Evolutionary conservation across 2,797 vertebrate genomes (phyloP).

Genomic region (Cygnus olor): DNA sequence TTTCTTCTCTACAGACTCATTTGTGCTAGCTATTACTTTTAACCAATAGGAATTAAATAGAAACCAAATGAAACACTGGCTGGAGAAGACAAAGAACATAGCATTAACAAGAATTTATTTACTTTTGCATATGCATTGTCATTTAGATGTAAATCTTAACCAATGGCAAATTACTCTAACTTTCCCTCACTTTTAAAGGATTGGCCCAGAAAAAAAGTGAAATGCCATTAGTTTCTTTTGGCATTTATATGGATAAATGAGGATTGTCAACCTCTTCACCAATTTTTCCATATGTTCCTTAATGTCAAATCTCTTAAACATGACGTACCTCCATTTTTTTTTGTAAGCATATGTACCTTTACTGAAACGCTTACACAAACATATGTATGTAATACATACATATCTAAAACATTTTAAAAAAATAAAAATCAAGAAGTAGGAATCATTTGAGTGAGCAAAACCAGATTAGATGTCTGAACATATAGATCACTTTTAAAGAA

Average conservation of each 20-base stretch:
- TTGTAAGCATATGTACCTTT: not conserved
- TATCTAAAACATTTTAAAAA: not conserved
- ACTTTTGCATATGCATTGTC: not conserved
- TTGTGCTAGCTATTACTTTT: not conserved
- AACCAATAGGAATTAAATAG: not conserved
- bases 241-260: not conserved
- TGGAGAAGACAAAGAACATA: not conserved
- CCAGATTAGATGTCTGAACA: not conserved
- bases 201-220: not conserved
- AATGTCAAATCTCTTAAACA: not conserved
- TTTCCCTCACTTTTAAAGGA: not conserved
- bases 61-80: not conserved
- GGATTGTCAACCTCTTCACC: not conserved
- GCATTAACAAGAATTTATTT: not conserved
- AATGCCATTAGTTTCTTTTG: not conserved
- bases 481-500: not conserved
- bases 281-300: not conserved
- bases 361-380: not conserved
- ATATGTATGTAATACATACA: not conserved
- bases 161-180: not conserved
- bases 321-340: not conserved
- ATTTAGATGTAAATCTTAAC: not conserved
- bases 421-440: not conserved
- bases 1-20: not conserved
- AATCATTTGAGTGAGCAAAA: conserved; percentile 1